A percentile compares a stretch with the other conserved stretches of the same genome.
Conservation (phyloP, 1,140 invertebrate genomes). For the Penaeus japonicus region DNA sequence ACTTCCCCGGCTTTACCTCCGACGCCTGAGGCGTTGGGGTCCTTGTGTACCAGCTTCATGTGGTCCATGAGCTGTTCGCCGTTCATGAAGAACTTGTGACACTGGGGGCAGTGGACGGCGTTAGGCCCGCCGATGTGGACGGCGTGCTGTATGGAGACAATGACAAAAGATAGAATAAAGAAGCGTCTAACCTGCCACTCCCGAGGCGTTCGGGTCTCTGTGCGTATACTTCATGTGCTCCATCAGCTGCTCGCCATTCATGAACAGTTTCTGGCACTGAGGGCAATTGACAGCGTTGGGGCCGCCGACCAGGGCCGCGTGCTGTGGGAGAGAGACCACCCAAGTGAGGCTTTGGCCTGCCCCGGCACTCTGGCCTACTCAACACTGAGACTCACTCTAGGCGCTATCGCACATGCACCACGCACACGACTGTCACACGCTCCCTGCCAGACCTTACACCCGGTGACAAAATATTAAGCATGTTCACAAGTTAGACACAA, state of each 20-base stretch:
- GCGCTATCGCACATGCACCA: not conserved
- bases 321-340: slow-evolving; percentile 82
- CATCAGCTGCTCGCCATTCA: slow-evolving; percentile 88
- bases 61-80: slow-evolving; percentile 91
- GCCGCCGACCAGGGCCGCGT: slow-evolving; percentile 87
- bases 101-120: slow-evolving; percentile 80
- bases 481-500: too few relatives aligned
- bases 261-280: slow-evolving; percentile 91
- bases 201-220: slow-evolving; percentile 88
- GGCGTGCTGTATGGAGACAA: slow-evolving; percentile 89
- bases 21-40: slow-evolving; percentile 84
- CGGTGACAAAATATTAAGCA: too few relatives aligned
- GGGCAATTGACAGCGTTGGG: slow-evolving; percentile 82
- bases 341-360: too few relatives aligned
- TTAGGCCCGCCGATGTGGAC: slow-evolving; percentile 88
- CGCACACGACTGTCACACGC: not conserved
- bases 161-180: not conserved
- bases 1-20: slow-evolving; percentile 70
- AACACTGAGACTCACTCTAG: too few relatives aligned
- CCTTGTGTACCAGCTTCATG: slow-evolving; percentile 94
- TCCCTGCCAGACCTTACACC: too few relatives aligned
- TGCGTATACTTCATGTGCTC: slow-evolving; percentile 95
- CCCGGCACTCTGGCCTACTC: too few relatives aligned
- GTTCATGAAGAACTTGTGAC: slow-evolving; percentile 91
- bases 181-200: slow-evolving; percentile 83